Conservation (phyloP, 2,797 vertebrate genomes). For the Molossus alvarezi region DNA sequence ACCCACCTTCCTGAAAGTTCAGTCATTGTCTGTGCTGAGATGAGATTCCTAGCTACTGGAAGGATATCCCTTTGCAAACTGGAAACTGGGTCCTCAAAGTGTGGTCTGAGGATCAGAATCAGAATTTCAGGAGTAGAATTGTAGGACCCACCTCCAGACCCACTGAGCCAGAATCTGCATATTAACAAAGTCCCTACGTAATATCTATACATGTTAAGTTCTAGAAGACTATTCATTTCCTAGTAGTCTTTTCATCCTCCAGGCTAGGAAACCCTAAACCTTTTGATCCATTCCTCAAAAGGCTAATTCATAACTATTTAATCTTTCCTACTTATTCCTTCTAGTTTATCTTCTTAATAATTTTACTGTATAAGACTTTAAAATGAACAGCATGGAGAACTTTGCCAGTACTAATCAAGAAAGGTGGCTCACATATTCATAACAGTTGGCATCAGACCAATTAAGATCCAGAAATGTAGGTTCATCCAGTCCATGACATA, state of each 20-base stretch:
- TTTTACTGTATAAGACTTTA: conserved; percentile 15
- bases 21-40: not conserved
- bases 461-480: not conserved
- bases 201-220: not conserved
- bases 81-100: not conserved
- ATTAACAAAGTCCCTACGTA: not conserved
- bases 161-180: not conserved
- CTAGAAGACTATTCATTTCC: not conserved
- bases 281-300: conserved; percentile 48
- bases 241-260: not conserved
- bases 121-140: not conserved
- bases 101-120: too few species aligned
- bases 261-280: not conserved
- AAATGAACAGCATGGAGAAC: not conserved
- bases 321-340: not conserved
- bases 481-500: not conserved
- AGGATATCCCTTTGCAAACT: not conserved
- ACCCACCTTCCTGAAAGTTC: not conserved
- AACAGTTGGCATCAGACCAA: not conserved
- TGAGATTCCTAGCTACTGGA: not conserved
- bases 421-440: not conserved
- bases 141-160: not conserved
- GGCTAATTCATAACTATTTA: not conserved
- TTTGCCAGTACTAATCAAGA: not conserved
- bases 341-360: not conserved